phyloP scores from a whole-genome alignment of 2,888 invertebrate genomes.

The Monoplex corrugatus region DNA sequence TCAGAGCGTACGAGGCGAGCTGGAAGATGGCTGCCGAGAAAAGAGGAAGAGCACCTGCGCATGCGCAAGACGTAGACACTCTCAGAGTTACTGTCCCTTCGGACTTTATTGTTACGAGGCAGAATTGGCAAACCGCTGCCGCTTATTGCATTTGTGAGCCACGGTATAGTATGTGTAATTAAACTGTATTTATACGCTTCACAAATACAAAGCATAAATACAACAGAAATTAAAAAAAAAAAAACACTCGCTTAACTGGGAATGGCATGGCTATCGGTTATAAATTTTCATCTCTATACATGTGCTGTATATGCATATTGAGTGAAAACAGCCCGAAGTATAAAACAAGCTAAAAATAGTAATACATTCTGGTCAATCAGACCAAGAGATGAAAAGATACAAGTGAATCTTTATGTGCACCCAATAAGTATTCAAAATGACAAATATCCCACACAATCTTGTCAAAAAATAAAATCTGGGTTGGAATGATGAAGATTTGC shows the following conservation, averaged over 20 bases:
- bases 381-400: conserved; percentile 35
- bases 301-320: conserved; percentile 6
- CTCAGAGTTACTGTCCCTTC: too few relatives aligned
- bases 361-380: not conserved
- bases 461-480: conserved; percentile 37
- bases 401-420: conserved; percentile 32
- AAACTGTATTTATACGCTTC: not conserved
- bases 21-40: too few relatives aligned
- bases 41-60: too few relatives aligned
- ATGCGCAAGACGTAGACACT: too few relatives aligned
- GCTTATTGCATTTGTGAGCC: too few relatives aligned
- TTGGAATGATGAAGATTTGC: conserved; percentile 43
- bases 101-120: too few relatives aligned
- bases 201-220: not conserved
- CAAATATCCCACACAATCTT: conserved; percentile 33
- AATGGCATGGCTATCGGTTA: conserved; percentile 9
- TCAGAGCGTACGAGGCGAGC: too few relatives aligned
- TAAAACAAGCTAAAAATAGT: conserved; percentile 46
- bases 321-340: conserved; percentile 9
- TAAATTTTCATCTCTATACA: conserved; percentile 25
- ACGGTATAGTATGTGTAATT: too few relatives aligned
- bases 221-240: not conserved
- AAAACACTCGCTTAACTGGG: conserved; percentile 2
- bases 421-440: conserved; percentile 29
- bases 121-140: too few relatives aligned